Conservation (phyloP, 2,113 vertebrate species). For the Cygnus atratus region DNA sequence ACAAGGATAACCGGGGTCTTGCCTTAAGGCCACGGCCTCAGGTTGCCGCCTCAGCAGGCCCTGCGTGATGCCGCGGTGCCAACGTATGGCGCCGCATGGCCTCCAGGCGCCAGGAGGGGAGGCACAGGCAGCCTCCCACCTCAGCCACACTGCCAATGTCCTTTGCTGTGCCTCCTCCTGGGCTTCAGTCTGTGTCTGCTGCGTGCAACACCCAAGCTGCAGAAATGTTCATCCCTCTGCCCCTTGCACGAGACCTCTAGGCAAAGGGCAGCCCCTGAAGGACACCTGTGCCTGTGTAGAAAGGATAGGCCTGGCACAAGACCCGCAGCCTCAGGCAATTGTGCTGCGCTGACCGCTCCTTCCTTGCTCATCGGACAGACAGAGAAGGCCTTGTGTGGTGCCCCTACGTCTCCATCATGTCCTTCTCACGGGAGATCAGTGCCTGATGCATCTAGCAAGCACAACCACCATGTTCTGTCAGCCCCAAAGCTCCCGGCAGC, state of each 20-base stretch:
- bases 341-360: neutral
- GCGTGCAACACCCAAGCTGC: neutral
- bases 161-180: neutral
- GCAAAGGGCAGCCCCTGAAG: neutral
- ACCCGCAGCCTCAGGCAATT: neutral
- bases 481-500: neutral
- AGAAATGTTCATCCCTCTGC: neutral
- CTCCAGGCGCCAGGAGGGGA: neutral
- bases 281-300: neutral
- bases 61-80: neutral
- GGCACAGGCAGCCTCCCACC: fast-evolving
- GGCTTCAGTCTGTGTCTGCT: neutral
- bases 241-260: neutral
- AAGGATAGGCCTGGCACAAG: neutral
- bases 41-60: neutral
- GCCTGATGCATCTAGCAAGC: neutral
- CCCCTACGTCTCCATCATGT: fast-evolving
- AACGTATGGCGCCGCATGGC: neutral
- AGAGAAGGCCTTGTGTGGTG: fast-evolving
- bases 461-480: neutral
- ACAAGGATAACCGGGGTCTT: neutral
- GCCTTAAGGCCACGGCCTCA: fast-evolving
- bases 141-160: fast-evolving
- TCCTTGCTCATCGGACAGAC: neutral
- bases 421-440: neutral